These are phyloP conservation scores for Ceraclea dissimilis DNA, from an alignment of 2,888 invertebrate genomes.

Conservation along the genomic window DNA sequence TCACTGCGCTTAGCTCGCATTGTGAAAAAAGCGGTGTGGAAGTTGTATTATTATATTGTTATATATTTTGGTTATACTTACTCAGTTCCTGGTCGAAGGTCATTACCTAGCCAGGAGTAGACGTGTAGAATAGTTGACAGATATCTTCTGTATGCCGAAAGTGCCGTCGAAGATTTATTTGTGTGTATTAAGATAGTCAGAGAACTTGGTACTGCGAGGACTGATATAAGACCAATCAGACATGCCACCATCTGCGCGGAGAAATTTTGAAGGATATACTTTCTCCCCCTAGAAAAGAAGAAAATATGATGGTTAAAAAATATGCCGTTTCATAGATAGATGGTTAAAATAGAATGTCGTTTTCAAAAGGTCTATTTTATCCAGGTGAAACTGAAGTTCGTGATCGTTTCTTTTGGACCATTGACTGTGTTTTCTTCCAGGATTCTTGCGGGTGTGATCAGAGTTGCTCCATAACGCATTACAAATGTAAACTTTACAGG, in stretches of 20 bases:
- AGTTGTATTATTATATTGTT: no score
- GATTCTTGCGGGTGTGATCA: no score
- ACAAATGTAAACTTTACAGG: no score
- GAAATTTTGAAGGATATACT: slow-evolving; percentile 61
- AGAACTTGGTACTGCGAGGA: slow-evolving; percentile 69
- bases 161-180: slow-evolving; percentile 56
- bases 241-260: slow-evolving; percentile 65
- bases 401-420: no score
- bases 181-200: slow-evolving; percentile 64
- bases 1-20: no score
- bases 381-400: no score
- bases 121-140: slow-evolving; percentile 71
- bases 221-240: slow-evolving; percentile 65
- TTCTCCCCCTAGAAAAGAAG: slow-evolving; percentile 58
- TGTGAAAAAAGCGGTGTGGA: no score
- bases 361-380: no score
- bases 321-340: not conserved
- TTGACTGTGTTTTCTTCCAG: no score
- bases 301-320: not conserved
- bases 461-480: no score
- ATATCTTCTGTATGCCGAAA: slow-evolving; percentile 68
- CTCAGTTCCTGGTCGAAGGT: slow-evolving; percentile 54
- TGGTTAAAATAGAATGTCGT: not conserved
- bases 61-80: no score
- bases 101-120: slow-evolving; percentile 67